Evolutionary conservation across 2,888 invertebrate species (phyloP).

Genomic region (Hoplodrina blanda): DNA sequence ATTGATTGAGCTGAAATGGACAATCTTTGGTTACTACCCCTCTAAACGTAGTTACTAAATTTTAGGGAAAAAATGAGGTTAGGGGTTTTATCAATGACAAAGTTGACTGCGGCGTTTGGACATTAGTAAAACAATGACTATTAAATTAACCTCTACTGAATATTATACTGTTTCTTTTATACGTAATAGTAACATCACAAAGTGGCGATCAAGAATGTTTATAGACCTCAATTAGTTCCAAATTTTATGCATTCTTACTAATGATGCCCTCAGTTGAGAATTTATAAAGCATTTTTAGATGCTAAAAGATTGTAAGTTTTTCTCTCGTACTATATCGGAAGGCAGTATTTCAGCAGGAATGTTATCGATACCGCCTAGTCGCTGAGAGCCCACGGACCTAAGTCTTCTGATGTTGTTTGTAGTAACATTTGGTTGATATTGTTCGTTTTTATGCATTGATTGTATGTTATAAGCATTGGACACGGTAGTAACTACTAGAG

Average conservation of each 20-base stretch:
- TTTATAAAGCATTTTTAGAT: conserved; percentile 83
- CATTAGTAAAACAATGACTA: conserved; percentile 73
- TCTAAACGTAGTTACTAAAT: conserved; percentile 88
- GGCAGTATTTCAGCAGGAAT: conserved; percentile 65
- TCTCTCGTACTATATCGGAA: conserved; percentile 68
- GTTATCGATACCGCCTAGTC: conserved; percentile 88
- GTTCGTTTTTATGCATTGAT: conserved; percentile 87
- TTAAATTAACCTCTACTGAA: conserved; percentile 66
- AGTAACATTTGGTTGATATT: conserved; percentile 88
- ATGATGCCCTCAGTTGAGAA: conserved; percentile 76
- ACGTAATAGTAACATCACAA: conserved; percentile 77
- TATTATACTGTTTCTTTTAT: conserved; percentile 73
- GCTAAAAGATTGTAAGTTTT: conserved; percentile 64
- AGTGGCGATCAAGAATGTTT: conserved; percentile 81
- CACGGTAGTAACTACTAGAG: conserved; percentile 89
- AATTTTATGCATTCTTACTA: conserved; percentile 70
- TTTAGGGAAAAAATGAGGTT: conserved; percentile 88
- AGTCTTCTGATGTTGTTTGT: conserved; percentile 82
- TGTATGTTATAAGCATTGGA: conserved; percentile 82
- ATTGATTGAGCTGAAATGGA: conserved; percentile 90
- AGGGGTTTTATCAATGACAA: conserved; percentile 91
- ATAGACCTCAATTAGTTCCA: conserved; percentile 79
- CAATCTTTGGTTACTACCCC: conserved; percentile 90
- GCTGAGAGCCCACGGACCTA: conserved; percentile 88
- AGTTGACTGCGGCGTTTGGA: conserved; percentile 88